Base-by-base conservation (phyloP, 1,140 invertebrate species). In the Hyles euphorbiae region DNA sequence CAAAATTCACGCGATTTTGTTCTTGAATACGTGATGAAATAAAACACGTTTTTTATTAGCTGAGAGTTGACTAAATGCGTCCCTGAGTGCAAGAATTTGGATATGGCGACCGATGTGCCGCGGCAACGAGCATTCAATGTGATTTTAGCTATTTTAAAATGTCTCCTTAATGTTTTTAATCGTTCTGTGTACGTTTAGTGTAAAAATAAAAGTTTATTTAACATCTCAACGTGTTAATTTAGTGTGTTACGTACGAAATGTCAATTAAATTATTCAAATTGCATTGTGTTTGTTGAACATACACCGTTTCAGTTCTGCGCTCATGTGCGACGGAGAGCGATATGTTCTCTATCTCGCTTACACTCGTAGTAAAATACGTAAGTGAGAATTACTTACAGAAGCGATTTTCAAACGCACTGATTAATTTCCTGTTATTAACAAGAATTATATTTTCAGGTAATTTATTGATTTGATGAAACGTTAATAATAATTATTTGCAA, bases 41-140 rank as follows among this genome's bases (percentile, higher is more conserved):
- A 22, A 22, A 22, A 22, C 22, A 22, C 22, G 22, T 22, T 22
- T 22, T 1, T 22, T 22, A 22, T 22, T 22, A 22, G 22, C 22
- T 22, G 22, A 22, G 22, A 50, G 36, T 57, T 50, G 44, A 40
- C 58, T 8, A 48, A 80, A 63, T 84, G 32, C 81, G 74, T 8
- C 76, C 74, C 84, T 87, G 84, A 56, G 53, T 58, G 59, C 55
- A 67, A 63, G 74, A 72, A 82, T 78, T 80, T 68, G 72, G 76
- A 83, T 81, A 85, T 85, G 82, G 81, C 82, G 82, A 76, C 79
- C 73, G 70, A 82, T 76, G 80, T 72, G 73, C 70, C 68, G 61
- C 68, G 70, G 22, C 80, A 72, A 78, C 66, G 74, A 81, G 74
- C 76, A 65, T 67, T 71, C 63, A 70, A 73, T 74, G 77, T 76